Conservation (phyloP, 2,113 vertebrate genomes). For the Nannospalax galili region DNA sequence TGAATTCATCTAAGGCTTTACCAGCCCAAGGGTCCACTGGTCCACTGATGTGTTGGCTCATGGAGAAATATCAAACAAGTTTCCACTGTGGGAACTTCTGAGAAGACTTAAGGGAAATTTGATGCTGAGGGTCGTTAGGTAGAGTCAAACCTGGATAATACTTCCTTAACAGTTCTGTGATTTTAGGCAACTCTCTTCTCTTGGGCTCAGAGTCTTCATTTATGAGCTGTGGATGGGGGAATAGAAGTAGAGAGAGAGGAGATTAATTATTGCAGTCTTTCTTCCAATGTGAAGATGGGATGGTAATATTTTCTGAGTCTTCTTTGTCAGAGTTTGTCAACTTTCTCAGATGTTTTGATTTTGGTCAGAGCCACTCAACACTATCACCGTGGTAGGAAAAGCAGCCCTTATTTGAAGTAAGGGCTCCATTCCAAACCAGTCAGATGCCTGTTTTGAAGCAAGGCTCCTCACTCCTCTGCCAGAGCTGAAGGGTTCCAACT, state of each 20-base stretch:
- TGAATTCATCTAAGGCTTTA: neutral
- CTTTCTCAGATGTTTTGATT: neutral
- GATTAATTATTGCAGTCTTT: neutral
- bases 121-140: neutral
- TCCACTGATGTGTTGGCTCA: neutral
- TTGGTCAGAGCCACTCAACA: neutral
- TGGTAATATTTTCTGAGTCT: neutral
- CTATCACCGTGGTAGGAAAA: neutral
- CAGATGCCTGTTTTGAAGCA: neutral
- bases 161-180: neutral
- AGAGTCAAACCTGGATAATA: too few species aligned
- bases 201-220: neutral
- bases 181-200: conserved; percentile 24
- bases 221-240: neutral
- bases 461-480: neutral
- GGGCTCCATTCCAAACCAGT: neutral
- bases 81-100: neutral
- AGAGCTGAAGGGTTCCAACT: neutral
- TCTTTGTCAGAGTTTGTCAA: neutral
- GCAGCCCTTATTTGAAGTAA: neutral
- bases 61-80: neutral
- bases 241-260: neutral
- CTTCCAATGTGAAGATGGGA: neutral
- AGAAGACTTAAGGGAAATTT: neutral
- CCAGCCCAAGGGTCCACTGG: neutral